Percentiles rank a stretch among this genome's conserved stretches.
Evolutionary conservation across 1,140 invertebrate species (phyloP).

Genomic region (Papilio glaucus): DNA sequence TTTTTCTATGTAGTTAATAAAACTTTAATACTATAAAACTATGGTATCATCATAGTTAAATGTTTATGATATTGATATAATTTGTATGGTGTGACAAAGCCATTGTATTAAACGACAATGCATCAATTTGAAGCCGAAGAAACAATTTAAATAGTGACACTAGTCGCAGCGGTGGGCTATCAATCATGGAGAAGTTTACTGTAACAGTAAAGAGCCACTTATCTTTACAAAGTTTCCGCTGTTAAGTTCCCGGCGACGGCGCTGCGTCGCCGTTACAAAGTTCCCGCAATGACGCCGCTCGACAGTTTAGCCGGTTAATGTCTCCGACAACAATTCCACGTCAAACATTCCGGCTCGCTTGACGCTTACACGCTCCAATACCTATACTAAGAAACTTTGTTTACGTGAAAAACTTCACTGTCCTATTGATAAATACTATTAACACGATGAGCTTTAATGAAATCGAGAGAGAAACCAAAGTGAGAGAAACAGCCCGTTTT

Average conservation of each 20-base stretch:
- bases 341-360: slow-evolving; percentile 28
- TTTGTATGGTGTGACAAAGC: neutral
- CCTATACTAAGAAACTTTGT: slow-evolving; percentile 13
- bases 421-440: too few relatives aligned
- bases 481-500: too few relatives aligned
- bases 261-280: slow-evolving; percentile 22
- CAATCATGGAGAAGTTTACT: slow-evolving; percentile 30
- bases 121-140: neutral
- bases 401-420: slow-evolving; percentile 1
- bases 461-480: neutral
- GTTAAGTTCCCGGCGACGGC: slow-evolving; percentile 23
- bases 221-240: slow-evolving; percentile 35
- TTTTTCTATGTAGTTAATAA: too few relatives aligned
- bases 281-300: slow-evolving; percentile 16
- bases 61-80: neutral
- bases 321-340: slow-evolving; percentile 28
- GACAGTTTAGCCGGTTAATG: slow-evolving; percentile 29
- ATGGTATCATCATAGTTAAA: neutral
- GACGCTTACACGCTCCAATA: slow-evolving; percentile 7
- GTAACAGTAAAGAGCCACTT: slow-evolving; percentile 26
- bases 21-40: too few relatives aligned
- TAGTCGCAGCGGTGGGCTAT: slow-evolving; percentile 4
- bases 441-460: neutral
- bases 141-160: slow-evolving; percentile 25
- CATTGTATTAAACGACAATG: slow-evolving; percentile 2